These are phyloP conservation scores for Pristiophorus japonicus DNA, from an alignment of 2,113 vertebrate genomes.

Conservation along the genomic window DNA sequence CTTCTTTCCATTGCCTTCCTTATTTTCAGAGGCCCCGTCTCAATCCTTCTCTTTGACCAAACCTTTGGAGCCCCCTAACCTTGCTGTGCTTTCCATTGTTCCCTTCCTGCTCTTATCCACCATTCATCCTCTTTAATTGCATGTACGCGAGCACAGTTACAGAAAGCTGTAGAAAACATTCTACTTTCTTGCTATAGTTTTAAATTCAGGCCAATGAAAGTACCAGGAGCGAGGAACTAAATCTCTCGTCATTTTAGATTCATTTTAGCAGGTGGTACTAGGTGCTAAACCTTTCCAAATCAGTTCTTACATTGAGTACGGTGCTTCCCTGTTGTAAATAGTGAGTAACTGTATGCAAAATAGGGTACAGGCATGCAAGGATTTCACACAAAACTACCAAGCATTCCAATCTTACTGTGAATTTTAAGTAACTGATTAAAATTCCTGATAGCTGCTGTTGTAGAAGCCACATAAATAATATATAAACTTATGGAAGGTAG, in stretches of 20 bases:
- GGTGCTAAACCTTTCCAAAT: not conserved
- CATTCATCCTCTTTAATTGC: not conserved
- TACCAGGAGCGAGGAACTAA: not conserved
- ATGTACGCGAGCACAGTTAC: too few species aligned
- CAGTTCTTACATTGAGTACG: not conserved
- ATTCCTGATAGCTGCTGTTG: conserved; percentile 22
- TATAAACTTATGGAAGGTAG: conserved; percentile 5
- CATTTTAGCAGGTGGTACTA: not conserved
- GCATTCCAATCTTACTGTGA: not conserved
- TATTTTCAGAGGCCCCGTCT: not conserved
- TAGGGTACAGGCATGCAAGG: not conserved
- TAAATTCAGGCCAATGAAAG: not conserved
- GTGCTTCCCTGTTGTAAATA: not conserved
- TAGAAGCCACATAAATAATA: conserved; percentile 26
- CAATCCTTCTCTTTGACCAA: not conserved
- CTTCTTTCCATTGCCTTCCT: not conserved
- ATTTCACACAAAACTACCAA: not conserved
- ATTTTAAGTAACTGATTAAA: conserved; percentile 36
- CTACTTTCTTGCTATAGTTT: not conserved
- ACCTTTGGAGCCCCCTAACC: not conserved
- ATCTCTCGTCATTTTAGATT: not conserved
- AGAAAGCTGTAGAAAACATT: not conserved
- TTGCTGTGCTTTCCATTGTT: not conserved
- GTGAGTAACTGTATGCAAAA: not conserved
- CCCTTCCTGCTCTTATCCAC: not conserved